phyloP scores from a whole-genome alignment of 2,797 vertebrate genomes.

The Salarias fasciatus region DNA sequence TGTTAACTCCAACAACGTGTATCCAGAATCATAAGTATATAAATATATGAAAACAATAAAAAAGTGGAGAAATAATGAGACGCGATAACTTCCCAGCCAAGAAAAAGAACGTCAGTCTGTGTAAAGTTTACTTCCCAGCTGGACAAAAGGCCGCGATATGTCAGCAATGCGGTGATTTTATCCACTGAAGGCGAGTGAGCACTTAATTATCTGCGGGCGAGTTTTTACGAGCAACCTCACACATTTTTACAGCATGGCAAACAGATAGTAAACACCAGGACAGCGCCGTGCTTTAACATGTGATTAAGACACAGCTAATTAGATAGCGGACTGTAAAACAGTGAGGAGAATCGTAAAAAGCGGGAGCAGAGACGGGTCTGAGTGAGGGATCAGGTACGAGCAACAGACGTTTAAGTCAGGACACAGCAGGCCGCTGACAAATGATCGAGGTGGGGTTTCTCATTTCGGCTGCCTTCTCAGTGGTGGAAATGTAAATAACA shows the following conservation, averaged over 20 bases:
- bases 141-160: conserved; percentile 28
- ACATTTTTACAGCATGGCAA: conserved; percentile 81
- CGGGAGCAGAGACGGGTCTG: conserved; percentile 29
- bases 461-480: conserved; percentile 61
- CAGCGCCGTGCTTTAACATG: conserved; percentile 75
- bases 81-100: no score
- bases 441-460: conserved; percentile 66
- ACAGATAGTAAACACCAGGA: conserved; percentile 83
- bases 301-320: conserved; percentile 83
- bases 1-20: no score
- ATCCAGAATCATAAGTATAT: no score
- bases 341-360: conserved; percentile 73
- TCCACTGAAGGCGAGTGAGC: conserved; percentile 52
- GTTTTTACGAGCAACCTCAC: conserved; percentile 80
- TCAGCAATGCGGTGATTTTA: conserved; percentile 38
- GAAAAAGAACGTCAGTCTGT: no score
- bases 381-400: conserved; percentile 47
- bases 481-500: conserved; percentile 77
- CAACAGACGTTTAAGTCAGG: conserved; percentile 45
- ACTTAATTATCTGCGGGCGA: conserved; percentile 51
- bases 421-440: conserved; percentile 65
- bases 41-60: no score
- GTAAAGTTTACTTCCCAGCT: conserved; percentile 3
- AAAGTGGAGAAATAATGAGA: no score
- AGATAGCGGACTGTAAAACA: conserved; percentile 79